Conservation (phyloP, 2,888 invertebrate genomes). For the Hydroisotoma schaefferi region DNA sequence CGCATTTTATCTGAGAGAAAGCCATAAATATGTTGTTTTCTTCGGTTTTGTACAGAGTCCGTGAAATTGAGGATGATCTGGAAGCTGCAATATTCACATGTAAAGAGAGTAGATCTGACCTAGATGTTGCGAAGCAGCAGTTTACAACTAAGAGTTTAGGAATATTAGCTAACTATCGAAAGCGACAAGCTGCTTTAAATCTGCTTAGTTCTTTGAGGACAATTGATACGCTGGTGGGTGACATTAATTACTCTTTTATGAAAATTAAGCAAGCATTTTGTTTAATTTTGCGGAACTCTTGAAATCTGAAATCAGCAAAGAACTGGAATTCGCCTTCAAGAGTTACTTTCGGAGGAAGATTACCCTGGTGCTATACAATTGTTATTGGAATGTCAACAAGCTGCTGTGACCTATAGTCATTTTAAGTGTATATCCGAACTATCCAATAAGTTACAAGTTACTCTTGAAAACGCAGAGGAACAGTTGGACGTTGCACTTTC, state of each 20-base stretch:
- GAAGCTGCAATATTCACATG: constrained; percentile 68
- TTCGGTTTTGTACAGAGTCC: constrained; percentile 56
- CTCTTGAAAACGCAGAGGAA: constrained; percentile 83
- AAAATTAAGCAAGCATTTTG: neutral
- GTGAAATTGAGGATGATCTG: constrained; percentile 67
- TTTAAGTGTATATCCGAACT: constrained; percentile 88
- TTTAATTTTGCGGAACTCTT: constrained; percentile 46
- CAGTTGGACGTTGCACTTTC: constrained; percentile 82
- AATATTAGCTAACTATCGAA: constrained; percentile 85
- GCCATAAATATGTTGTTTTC: neutral
- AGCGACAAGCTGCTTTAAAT: constrained; percentile 75
- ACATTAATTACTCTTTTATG: constrained; percentile 6
- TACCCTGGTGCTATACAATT: constrained; percentile 88
- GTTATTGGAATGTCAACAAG: constrained; percentile 79
- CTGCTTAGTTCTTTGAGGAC: constrained; percentile 74
- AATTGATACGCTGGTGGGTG: constrained; percentile 70
- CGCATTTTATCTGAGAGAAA: neutral
- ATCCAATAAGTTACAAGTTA: constrained; percentile 81
- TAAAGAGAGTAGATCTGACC: constrained; percentile 65
- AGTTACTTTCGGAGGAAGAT: constrained; percentile 75
- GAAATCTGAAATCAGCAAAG: constrained; percentile 61
- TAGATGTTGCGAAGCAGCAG: constrained; percentile 73
- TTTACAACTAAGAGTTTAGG: constrained; percentile 81
- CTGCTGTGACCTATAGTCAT: constrained; percentile 77
- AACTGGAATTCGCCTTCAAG: constrained; percentile 78